phyloP scores from a whole-genome alignment of 2,888 invertebrate species.

The Pyrgus malvae region DNA sequence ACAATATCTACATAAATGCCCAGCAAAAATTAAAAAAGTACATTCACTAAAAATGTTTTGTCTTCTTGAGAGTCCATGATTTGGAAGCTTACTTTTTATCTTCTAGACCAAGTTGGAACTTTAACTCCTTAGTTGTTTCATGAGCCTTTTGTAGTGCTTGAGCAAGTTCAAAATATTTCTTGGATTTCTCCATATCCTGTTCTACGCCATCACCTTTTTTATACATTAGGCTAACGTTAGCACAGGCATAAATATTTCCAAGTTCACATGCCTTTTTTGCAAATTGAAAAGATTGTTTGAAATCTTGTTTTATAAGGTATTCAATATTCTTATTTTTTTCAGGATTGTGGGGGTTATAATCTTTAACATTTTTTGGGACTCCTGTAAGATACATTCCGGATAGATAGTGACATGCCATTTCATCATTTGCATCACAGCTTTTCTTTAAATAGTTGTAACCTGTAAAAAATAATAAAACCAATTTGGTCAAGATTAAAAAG shows the following conservation, averaged over 20 bases:
- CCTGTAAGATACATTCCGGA: constrained; percentile 91
- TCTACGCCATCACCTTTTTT: constrained; percentile 91
- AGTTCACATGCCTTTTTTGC: constrained; percentile 91
- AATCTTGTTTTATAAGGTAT: constrained; percentile 83
- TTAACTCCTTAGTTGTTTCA: constrained; percentile 73
- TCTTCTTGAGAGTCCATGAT: too few species aligned
- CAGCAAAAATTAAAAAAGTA: background rate
- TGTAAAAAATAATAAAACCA: constrained; percentile 41
- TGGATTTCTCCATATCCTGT: constrained; percentile 86
- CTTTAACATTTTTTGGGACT: constrained; percentile 81
- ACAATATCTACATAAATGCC: constrained; percentile 10
- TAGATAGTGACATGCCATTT: constrained; percentile 90
- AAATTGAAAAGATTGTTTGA: constrained; percentile 89
- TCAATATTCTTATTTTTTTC: constrained; percentile 72
- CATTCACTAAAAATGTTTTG: background rate
- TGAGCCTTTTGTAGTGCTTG: constrained; percentile 86
- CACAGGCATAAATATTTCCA: constrained; percentile 93
- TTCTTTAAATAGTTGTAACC: constrained; percentile 83
- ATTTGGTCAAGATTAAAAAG: background rate
- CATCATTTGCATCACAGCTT: constrained; percentile 81
- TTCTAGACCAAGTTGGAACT: constrained; percentile 81
- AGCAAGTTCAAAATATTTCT: constrained; percentile 87
- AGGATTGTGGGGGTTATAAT: constrained; percentile 60
- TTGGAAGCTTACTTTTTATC: constrained; percentile 19
- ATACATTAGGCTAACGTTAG: constrained; percentile 94